Evolutionary conservation across 2,113 vertebrate species (phyloP).

Genomic region (Hypomesus transpacificus): DNA sequence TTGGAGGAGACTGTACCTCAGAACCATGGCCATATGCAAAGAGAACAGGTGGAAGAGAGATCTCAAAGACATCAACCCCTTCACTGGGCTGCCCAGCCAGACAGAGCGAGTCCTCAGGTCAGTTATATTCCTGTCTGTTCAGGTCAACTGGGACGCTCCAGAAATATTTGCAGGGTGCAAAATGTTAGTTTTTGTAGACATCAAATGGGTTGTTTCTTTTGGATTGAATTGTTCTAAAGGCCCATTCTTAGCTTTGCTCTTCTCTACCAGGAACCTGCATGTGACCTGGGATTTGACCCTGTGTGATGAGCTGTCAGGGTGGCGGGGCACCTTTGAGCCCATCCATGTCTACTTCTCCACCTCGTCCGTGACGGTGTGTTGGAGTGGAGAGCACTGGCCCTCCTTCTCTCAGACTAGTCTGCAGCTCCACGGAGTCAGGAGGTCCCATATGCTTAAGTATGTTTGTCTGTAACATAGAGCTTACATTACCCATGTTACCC

Average conservation of each 20-base stretch:
- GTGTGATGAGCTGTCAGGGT: no score
- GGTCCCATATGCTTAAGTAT: background rate
- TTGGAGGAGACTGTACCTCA: background rate
- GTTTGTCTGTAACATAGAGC: background rate
- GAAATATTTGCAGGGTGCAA: background rate
- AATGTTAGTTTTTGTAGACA: background rate
- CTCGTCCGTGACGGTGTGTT: background rate
- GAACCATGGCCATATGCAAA: background rate
- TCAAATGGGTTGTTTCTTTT: background rate
- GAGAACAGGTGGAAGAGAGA: background rate
- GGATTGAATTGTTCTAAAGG: no score
- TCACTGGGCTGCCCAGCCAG: background rate
- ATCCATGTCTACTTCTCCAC: background rate
- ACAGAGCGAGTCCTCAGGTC: slow-evolving; percentile 1
- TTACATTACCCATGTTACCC: no score
- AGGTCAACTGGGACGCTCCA: background rate
- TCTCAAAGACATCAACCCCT: background rate
- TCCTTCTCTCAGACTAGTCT: background rate
- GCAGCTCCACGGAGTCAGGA: background rate
- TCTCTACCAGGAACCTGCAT: no score
- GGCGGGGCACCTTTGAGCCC: no score
- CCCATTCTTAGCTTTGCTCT: no score
- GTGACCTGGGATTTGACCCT: no score
- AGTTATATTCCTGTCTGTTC: background rate
- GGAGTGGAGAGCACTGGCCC: background rate